Conservation (phyloP, 2,888 invertebrate genomes). For the Deroplatys truncata region DNA sequence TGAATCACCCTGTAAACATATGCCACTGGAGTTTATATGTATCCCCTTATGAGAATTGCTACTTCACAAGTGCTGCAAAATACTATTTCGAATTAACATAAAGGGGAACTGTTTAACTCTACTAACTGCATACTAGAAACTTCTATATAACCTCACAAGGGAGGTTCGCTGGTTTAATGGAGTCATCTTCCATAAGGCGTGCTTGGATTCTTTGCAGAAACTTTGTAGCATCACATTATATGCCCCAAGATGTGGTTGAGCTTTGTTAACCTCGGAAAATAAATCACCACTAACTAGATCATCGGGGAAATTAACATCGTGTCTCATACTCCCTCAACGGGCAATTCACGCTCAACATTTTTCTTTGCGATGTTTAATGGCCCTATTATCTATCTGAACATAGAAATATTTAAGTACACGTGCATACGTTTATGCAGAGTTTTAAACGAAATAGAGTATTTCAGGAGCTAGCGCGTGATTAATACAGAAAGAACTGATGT, state of each 20-base stretch:
- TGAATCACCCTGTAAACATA: no score
- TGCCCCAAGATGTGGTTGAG: not conserved
- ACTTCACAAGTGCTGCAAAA: no score
- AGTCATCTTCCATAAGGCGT: not conserved
- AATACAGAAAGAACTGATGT: no score
- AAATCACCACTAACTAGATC: not conserved
- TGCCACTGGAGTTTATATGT: no score
- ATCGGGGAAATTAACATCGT: not conserved
- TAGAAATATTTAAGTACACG: no score
- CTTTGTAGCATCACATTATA: not conserved
- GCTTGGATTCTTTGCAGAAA: not conserved
- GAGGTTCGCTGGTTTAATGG: not conserved
- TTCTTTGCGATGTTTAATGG: not conserved
- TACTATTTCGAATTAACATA: not conserved
- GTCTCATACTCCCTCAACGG: not conserved
- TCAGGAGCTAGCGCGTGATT: no score
- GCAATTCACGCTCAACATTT: not conserved
- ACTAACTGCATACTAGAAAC: not conserved
- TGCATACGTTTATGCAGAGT: no score
- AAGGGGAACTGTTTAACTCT: not conserved
- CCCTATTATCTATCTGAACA: not conserved
- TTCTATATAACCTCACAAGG: not conserved
- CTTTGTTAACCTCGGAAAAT: not conserved
- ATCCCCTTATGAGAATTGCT: no score
- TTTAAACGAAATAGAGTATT: no score